A percentile compares a stretch with the other conserved stretches of the same genome.
Evolutionary conservation across 2,797 vertebrate species (phyloP).

Genomic region (Pteronotus mesoamericanus): DNA sequence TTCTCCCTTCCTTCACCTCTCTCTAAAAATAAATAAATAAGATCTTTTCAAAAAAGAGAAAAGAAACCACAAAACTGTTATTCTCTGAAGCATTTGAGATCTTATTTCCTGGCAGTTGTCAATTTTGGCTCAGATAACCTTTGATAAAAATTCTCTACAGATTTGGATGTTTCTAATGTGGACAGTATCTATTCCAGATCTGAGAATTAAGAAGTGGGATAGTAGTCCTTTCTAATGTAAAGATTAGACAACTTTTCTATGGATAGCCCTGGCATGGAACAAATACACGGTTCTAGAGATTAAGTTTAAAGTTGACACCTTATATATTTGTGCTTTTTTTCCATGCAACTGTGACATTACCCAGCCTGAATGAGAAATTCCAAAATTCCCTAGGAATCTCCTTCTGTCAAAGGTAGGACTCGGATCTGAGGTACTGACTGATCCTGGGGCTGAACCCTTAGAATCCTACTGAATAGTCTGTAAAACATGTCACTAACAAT

Average conservation of each 20-base stretch:
- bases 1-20: background rate
- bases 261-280: background rate
- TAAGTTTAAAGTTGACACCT: background rate
- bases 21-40: background rate
- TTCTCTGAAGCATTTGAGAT: background rate
- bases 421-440: background rate
- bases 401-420: background rate
- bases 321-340: background rate
- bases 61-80: background rate
- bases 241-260: background rate
- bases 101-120: background rate
- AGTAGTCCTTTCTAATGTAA: background rate
- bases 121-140: background rate
- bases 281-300: background rate
- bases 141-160: background rate
- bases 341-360: background rate
- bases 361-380: background rate
- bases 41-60: background rate
- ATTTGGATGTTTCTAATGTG: background rate
- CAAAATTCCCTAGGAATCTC: background rate
- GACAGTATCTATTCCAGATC: background rate
- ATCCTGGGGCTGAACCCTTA: background rate
- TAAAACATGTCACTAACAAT: background rate
- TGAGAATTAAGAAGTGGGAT: background rate
- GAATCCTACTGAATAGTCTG: background rate